phyloP scores from a whole-genome alignment of 2,797 vertebrate genomes.

The Mormyrus hasselquistii region DNA sequence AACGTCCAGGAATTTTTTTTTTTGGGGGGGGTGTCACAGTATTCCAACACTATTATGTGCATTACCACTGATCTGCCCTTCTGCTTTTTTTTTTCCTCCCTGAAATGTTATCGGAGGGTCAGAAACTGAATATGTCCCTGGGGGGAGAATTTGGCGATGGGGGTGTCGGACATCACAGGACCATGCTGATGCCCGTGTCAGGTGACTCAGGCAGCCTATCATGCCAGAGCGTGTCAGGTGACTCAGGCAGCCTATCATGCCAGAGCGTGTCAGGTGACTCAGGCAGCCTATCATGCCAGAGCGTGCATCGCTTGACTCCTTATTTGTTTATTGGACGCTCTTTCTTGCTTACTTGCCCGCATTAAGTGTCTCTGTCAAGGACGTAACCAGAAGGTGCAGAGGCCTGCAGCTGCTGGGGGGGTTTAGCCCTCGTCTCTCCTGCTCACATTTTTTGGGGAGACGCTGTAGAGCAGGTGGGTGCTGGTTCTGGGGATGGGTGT shows the following conservation, averaged over 20 bases:
- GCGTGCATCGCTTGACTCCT: not conserved
- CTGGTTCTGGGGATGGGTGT: not conserved
- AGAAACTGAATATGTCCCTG: not conserved
- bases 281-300: not conserved
- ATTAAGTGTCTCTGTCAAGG: slow-evolving; percentile 1
- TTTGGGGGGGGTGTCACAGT: not conserved
- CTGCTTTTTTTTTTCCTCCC: not conserved
- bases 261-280: not conserved
- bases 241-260: not conserved
- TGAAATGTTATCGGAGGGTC: not conserved
- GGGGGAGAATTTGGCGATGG: not conserved
- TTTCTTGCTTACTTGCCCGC: slow-evolving; percentile 1
- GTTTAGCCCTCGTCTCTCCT: not conserved
- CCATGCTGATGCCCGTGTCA: not conserved
- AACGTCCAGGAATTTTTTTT: not conserved
- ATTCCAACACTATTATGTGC: not conserved
- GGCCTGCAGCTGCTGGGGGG: not conserved
- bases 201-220: not conserved
- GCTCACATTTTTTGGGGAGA: not conserved
- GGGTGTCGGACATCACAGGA: slow-evolving; percentile 4
- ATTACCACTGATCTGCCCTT: not conserved
- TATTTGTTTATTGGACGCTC: not conserved
- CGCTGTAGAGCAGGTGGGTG: not conserved
- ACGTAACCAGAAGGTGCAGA: not conserved
- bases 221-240: no score